Conservation (phyloP, 2,888 invertebrate species). For the Leptinotarsa rubiginosa region DNA sequence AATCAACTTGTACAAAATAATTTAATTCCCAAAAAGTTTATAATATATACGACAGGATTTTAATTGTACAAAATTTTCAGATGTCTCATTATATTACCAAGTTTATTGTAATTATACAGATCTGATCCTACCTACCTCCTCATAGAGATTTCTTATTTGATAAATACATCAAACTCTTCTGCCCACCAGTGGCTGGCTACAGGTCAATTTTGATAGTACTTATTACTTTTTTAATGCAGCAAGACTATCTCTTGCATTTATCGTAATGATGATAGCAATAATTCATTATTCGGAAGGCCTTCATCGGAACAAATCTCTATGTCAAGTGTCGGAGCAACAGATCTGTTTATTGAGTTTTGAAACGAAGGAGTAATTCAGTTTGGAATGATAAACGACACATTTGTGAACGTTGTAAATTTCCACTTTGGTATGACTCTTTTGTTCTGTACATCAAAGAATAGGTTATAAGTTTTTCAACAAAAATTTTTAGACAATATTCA, state of each 20-base stretch:
- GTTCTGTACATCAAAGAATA: not conserved
- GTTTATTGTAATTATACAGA: not conserved
- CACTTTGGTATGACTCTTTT: not conserved
- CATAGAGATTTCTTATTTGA: too few species aligned
- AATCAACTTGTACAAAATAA: constrained; percentile 14
- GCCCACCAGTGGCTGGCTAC: too few species aligned
- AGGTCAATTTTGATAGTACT: too few species aligned
- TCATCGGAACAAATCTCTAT: too few species aligned
- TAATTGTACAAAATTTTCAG: constrained; percentile 7
- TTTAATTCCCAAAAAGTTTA: constrained; percentile 1
- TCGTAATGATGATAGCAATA: too few species aligned
- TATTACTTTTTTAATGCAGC: too few species aligned
- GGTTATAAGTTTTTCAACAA: not conserved
- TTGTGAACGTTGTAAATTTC: not conserved
- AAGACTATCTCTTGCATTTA: too few species aligned
- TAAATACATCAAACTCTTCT: too few species aligned
- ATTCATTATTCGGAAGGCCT: too few species aligned
- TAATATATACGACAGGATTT: not conserved
- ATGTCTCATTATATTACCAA: not conserved
- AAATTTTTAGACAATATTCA: not conserved
- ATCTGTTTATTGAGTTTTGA: not conserved
- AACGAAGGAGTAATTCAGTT: not conserved
- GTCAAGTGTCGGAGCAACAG: not conserved
- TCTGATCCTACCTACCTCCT: not conserved
- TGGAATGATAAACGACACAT: not conserved